Base-by-base conservation (phyloP, 2,888 invertebrate species). In the Platyscelio sp. region DNA sequence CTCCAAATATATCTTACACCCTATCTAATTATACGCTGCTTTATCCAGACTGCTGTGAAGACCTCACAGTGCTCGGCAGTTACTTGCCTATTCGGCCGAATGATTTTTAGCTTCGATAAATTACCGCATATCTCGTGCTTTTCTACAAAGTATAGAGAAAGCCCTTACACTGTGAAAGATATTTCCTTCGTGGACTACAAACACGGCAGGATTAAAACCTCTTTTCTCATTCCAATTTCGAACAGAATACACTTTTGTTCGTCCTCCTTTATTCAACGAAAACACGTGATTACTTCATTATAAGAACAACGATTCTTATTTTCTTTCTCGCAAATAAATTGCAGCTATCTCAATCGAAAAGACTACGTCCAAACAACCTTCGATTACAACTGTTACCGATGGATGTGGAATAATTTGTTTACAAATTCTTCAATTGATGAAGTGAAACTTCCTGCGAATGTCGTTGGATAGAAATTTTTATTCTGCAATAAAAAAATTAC, bases 21-120 rank as follows among this genome's bases (percentile, higher is more conserved):
- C 92, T 92, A 93, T 93, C 93, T 93, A 93, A 93, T 93, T 93
- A 93, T 93, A 93, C 91, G 91, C 92, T 91, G 91, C 92, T 93
- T 93, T 93, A 93, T 92, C 92, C 92, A 92, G 91, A 91, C 91
- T 90, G 88, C 87, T 89, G 90, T 89, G 90, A 92, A 90, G 90
- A 91, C 89, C 91, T 92, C 70, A 63, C 77, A 81, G 80, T 63
- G 89, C 88, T 90, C 90, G 88, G 90, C 88, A 90, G 91, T 92
- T 91, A 91, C 90, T 92, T 87, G 90, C 88, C 90, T 89, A 89
- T 91, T 89, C 88, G 82, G 86, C 88, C 83, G 80, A 83, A 84
- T 85, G 87, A 88, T 89, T 88, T 88, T 89, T 86, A 86, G 87
- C 88, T 88, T 90, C 90, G 90, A 92, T 91, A 91, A 90, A 91